Conservation (phyloP, 1,140 invertebrate species). For the Anthonomus grandis region DNA sequence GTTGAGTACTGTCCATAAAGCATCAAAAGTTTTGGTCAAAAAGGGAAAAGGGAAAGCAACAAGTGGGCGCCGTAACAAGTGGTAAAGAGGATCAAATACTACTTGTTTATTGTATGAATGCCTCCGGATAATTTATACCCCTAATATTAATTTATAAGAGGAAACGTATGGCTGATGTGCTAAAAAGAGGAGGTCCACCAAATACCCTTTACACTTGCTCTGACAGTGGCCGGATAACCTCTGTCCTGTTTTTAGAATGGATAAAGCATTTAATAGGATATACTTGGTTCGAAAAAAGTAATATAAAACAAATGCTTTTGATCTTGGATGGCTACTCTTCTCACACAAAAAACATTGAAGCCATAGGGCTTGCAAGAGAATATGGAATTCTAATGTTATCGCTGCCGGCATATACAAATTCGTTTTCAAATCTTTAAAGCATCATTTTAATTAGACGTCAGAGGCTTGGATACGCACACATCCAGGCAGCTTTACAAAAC, state of each 20-base stretch:
- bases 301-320: not conserved
- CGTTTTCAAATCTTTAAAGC: not conserved
- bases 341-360: too few relatives aligned
- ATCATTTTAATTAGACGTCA: slow-evolving; percentile 1
- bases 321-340: not conserved
- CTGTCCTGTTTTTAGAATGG: not conserved
- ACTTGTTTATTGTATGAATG: too few relatives aligned
- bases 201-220: slow-evolving; percentile 1
- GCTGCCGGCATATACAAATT: too few relatives aligned
- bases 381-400: not conserved
- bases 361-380: too few relatives aligned
- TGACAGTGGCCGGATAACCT: slow-evolving; percentile 2
- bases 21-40: not conserved
- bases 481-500: too few relatives aligned
- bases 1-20: not conserved
- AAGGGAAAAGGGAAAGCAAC: too few relatives aligned
- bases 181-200: slow-evolving; percentile 1
- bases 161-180: not conserved
- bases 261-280: too few relatives aligned
- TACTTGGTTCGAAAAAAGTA: not conserved
- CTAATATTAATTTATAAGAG: too few relatives aligned
- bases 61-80: too few relatives aligned
- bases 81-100: too few relatives aligned
- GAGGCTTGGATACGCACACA: not conserved
- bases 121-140: too few relatives aligned